phyloP scores from a whole-genome alignment of 2,113 vertebrate species.

The Hirundichthys speculiger region DNA sequence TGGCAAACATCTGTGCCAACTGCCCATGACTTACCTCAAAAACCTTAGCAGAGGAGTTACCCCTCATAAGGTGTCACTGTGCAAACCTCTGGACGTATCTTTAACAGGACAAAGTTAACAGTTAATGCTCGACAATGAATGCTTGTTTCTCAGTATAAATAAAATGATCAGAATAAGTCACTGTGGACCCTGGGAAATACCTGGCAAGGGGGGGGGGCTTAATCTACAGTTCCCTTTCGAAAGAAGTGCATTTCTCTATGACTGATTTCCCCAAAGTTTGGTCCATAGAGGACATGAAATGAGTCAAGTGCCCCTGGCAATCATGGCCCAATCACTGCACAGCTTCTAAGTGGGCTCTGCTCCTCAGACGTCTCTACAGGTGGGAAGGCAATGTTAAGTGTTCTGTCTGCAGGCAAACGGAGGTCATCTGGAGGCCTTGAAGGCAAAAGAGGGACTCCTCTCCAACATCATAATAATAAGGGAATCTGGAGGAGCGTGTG shows the following conservation, averaged over 20 bases:
- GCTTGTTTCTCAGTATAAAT: neutral
- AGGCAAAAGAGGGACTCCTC: slow-evolving; percentile 39
- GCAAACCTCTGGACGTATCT: neutral
- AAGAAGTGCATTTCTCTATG: slow-evolving; percentile 29
- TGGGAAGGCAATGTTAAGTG: slow-evolving; percentile 71
- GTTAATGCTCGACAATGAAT: too few species aligned
- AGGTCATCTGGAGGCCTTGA: slow-evolving; percentile 72
- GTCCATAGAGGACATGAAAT: slow-evolving; percentile 64
- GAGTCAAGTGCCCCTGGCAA: slow-evolving; percentile 74
- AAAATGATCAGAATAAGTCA: slow-evolving; percentile 8
- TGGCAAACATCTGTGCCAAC: slow-evolving; percentile 41
- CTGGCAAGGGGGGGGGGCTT: slow-evolving; percentile 12
- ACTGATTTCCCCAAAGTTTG: slow-evolving; percentile 56
- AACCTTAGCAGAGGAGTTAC: slow-evolving; percentile 7
- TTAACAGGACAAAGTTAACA: neutral
- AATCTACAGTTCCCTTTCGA: slow-evolving; percentile 22
- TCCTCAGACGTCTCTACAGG: slow-evolving; percentile 71
- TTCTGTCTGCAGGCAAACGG: slow-evolving; percentile 55
- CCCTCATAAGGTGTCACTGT: neutral
- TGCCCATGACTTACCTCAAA: slow-evolving; percentile 20
- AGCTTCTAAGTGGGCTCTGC: slow-evolving; percentile 67
- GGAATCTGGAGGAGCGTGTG: neutral
- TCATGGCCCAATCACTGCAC: slow-evolving; percentile 72
- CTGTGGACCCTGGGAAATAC: neutral
- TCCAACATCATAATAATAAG: slow-evolving; percentile 17